A percentile compares a stretch with the other conserved stretches of the same genome.
Conservation (phyloP, 2,113 vertebrate species). For the Andinoacara biseriatus region DNA sequence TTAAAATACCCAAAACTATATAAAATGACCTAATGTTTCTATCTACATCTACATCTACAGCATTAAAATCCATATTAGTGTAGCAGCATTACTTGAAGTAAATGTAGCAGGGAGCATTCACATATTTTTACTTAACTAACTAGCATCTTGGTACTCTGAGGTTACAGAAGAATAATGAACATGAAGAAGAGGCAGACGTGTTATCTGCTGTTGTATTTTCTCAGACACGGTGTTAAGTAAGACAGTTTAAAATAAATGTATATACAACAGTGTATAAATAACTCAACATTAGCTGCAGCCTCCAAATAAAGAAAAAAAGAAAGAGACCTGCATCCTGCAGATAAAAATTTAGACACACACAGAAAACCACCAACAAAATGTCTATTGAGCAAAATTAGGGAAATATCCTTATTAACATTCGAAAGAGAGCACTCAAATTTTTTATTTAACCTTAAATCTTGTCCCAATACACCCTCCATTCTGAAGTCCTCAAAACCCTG, state of each 20-base stretch:
- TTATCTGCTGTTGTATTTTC: too few relatives aligned
- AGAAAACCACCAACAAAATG: not conserved
- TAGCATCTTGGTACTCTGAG: too few relatives aligned
- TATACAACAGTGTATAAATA: too few relatives aligned
- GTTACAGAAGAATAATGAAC: too few relatives aligned
- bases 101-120: too few relatives aligned
- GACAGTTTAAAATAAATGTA: too few relatives aligned
- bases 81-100: too few relatives aligned
- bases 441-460: not conserved
- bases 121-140: too few relatives aligned
- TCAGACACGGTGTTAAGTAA: too few relatives aligned
- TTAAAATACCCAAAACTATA: not conserved
- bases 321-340: not conserved
- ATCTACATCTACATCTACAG: not conserved
- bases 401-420: not conserved
- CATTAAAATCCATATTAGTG: not conserved
- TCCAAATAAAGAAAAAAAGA: not conserved
- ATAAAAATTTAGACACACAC: not conserved
- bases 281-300: too few relatives aligned
- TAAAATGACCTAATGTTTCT: not conserved
- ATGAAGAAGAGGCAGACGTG: too few relatives aligned
- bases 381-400: not conserved
- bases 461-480: fast-evolving
- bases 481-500: not conserved
- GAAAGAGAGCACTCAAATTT: not conserved